Percentiles rank a stretch among this genome's conserved stretches.
These are phyloP conservation scores for Nanorana parkeri DNA, from an alignment of 2,113 vertebrate species.

Conservation along the genomic window DNA sequence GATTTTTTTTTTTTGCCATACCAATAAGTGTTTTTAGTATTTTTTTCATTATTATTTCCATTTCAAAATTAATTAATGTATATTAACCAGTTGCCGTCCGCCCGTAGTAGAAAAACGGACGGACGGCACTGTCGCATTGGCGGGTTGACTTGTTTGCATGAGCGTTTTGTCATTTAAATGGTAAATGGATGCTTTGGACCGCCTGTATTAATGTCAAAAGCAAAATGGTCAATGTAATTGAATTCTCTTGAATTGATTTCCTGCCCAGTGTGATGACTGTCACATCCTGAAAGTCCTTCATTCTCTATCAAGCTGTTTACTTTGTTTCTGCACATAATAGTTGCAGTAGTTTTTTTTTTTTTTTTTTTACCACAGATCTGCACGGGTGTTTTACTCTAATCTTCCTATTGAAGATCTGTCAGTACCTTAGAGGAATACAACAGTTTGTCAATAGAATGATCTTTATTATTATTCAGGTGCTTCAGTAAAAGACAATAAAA, in stretches of 20 bases:
- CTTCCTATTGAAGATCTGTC: not conserved
- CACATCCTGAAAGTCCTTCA: constrained; percentile 42
- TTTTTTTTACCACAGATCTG: not conserved
- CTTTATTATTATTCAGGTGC: no score
- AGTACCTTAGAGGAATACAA: no score
- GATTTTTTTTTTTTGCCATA: no score
- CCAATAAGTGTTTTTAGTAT: no score
- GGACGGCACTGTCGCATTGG: no score
- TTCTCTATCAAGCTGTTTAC: constrained; percentile 27
- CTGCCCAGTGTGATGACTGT: constrained; percentile 42
- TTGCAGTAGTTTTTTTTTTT: not conserved
- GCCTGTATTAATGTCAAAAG: constrained; percentile 35
- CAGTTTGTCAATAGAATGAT: no score
- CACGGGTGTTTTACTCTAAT: not conserved
- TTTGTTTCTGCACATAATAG: constrained; percentile 18
- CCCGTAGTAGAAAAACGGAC: no score
- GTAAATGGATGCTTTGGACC: constrained; percentile 29
- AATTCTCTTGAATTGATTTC: constrained; percentile 50
- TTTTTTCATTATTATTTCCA: no score
- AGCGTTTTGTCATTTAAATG: constrained; percentile 40
- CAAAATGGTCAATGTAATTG: constrained; percentile 45
- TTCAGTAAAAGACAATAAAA: no score
- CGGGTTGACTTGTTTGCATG: not conserved
- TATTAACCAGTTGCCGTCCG: no score
- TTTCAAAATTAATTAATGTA: no score